Base-by-base conservation (phyloP, 2,797 vertebrate species). In the Cirrhinus mrigala region DNA sequence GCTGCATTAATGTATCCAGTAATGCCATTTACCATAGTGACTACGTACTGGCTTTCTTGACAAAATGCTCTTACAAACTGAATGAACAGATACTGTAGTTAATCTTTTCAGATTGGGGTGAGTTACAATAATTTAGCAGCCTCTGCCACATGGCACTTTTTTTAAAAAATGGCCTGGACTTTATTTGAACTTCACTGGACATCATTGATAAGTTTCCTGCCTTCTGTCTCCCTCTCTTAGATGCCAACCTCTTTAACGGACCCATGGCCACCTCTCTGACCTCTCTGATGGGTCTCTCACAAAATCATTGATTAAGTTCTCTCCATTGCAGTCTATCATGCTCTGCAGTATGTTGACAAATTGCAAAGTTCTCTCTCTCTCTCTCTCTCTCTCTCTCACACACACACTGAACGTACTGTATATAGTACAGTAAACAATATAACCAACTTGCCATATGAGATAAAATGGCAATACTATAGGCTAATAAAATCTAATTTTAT, bases 341-440 rank as follows among this genome's bases (percentile, higher is more conserved):
- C 58, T 46, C 22, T 33, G 48, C 58, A 70, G 52, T 40, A 82
- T 33, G 52, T 22, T 70, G 66, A 20, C 33, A n/a, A 77, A 85
- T 87, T 86, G n/a, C 77, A 37, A 66, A 82, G n/a, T 24, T 1
- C n/a, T 27, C 14, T 50, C 71, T 74, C 71, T 74, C 71, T 74
- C 40, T 15, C 70, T 40, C 69, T n/a, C 69, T n/a, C 69, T 12
- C 69, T 29, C 69, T 12, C 68, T 20, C 27, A n/a, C 46, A 56
- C 15, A 66, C 29, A 68, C 29, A 37, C 5, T 1, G n/a, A 50
- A 11, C 0, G 2, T 11, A 20, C 27, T 75, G n/a, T 58, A 14
- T 33, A 52, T 52, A n/a, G 20, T n/a, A n/a, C 54, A 77, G 54
- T 58, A 60, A 60, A 44, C 33, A 58, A 58, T 58, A 40, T 6